Percentiles rank a stretch among this genome's conserved stretches.
Conservation (phyloP, 2,113 vertebrate species). For the Addax nasomaculatus region DNA sequence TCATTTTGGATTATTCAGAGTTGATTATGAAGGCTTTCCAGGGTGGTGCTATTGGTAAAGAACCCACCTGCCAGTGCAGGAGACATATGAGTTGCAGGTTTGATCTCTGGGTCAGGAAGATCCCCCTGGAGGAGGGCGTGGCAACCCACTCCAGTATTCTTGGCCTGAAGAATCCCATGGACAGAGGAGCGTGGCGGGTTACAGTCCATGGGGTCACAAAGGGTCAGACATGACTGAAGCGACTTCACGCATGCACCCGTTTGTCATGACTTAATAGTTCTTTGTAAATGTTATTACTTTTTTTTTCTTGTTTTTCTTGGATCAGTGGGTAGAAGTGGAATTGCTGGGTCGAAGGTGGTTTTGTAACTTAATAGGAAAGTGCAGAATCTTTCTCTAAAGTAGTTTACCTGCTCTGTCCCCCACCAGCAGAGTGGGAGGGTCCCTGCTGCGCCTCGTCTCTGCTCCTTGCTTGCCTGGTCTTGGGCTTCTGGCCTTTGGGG, state of each 20-base stretch:
- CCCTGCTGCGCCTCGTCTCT: neutral
- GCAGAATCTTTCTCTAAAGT: neutral
- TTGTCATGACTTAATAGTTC: neutral
- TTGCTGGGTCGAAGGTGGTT: neutral
- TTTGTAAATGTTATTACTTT: neutral
- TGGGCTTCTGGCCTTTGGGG: neutral
- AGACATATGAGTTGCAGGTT: neutral
- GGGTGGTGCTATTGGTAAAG: neutral
- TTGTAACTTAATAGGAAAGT: neutral
- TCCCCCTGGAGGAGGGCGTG: neutral
- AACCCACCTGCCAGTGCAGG: neutral
- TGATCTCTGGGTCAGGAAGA: neutral
- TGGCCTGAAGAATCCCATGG: neutral
- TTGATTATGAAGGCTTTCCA: neutral
- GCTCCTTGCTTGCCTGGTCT: neutral
- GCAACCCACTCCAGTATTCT: neutral
- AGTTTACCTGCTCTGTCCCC: neutral
- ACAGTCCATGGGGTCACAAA: neutral
- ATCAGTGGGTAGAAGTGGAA: neutral
- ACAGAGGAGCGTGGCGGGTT: neutral
- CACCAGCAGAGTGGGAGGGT: neutral
- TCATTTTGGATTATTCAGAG: neutral
- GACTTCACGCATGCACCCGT: fast-evolving
- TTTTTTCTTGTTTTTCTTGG: neutral
- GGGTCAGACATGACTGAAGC: neutral